Percentiles rank a stretch among this genome's conserved stretches.
phyloP scores from a whole-genome alignment of 2,797 vertebrate species.

The Emys orbicularis region DNA sequence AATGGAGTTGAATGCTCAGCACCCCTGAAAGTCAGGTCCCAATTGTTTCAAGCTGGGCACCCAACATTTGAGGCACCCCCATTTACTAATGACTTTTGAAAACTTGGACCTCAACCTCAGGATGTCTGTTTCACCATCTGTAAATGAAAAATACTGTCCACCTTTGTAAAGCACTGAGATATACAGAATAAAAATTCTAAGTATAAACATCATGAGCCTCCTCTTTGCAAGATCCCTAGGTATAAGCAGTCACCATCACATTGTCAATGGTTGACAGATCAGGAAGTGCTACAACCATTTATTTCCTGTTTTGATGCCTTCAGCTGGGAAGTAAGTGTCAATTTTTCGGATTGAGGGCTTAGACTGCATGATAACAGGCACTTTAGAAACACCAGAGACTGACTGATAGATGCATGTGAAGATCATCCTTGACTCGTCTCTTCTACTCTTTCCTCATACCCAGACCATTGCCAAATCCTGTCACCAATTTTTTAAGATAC shows the following conservation, averaged over 20 bases:
- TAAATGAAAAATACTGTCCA: neutral
- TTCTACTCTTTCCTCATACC: neutral
- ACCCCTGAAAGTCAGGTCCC: neutral
- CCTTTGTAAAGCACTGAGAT: neutral
- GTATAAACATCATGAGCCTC: neutral
- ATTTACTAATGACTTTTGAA: neutral
- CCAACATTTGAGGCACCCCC: neutral
- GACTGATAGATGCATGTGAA: neutral
- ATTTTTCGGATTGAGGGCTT: neutral
- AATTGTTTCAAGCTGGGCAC: neutral
- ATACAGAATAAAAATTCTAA: neutral
- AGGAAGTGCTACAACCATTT: slow-evolving; percentile 7
- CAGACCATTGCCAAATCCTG: neutral
- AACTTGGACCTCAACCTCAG: neutral
- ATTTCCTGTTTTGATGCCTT: neutral
- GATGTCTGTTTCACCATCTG: neutral
- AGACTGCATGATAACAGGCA: neutral
- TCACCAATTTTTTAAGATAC: neutral
- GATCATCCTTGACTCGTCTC: neutral
- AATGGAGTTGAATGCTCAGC: neutral
- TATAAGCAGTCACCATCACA: neutral
- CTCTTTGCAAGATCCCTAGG: neutral
- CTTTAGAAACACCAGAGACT: neutral
- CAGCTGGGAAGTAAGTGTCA: neutral
- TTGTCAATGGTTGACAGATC: neutral